phyloP scores from a whole-genome alignment of 2,113 vertebrate species.

The Ceyx margarethae region DNA sequence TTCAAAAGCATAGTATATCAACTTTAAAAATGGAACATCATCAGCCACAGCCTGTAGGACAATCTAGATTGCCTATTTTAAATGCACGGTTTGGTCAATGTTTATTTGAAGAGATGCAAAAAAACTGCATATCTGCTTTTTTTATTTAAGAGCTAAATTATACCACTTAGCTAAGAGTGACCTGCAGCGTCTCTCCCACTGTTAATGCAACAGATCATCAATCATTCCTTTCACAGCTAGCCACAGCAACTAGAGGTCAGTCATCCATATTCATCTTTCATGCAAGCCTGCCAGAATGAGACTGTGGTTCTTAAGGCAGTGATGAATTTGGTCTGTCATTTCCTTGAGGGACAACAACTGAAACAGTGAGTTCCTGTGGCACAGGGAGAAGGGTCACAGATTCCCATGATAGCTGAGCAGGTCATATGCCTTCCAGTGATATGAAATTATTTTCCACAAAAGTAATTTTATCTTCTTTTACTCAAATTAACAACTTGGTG shows the following conservation, averaged over 20 bases:
- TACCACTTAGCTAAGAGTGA: neutral
- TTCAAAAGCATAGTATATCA: neutral
- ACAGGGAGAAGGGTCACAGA: neutral
- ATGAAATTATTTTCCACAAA: neutral
- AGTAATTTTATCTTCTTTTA: neutral
- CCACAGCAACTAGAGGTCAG: neutral
- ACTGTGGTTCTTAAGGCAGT: neutral
- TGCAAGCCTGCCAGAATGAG: neutral
- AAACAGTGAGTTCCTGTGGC: neutral
- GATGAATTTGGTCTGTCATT: neutral
- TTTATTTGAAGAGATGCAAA: neutral
- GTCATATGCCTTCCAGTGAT: neutral
- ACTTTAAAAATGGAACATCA: neutral
- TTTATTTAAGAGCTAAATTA: neutral
- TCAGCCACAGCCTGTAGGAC: neutral
- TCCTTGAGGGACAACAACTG: neutral
- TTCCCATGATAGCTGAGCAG: neutral
- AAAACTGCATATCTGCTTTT: neutral
- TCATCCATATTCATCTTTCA: conserved; percentile 1
- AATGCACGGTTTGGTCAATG: neutral
- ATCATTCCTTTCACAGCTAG: neutral
- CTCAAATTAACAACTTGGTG: neutral
- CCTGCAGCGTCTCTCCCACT: conserved; percentile 10
- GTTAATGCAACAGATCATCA: conserved; percentile 28
- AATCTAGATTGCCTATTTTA: neutral